Conservation (phyloP, 2,888 invertebrate species). For the Cancer borealis region DNA sequence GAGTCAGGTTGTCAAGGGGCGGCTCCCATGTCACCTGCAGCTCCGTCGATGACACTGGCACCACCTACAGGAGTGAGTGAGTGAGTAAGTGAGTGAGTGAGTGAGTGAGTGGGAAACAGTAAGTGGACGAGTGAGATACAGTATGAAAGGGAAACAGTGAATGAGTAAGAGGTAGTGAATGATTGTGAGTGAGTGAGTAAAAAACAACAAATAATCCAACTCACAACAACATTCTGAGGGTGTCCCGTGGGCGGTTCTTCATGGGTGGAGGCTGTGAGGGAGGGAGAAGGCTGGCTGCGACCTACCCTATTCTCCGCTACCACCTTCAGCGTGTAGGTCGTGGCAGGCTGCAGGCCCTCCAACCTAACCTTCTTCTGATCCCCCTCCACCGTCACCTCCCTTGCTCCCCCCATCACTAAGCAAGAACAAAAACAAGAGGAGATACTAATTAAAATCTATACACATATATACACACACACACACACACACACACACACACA, state of each 20-base stretch:
- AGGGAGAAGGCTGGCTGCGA: slow-evolving; percentile 59
- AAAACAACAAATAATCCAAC: background rate
- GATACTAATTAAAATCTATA: background rate
- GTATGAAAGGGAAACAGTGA: background rate
- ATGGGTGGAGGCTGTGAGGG: slow-evolving; percentile 68
- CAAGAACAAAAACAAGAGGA: background rate
- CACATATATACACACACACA: too few relatives aligned
- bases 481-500: too few relatives aligned
- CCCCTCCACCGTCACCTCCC: slow-evolving; percentile 68
- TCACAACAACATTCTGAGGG: slow-evolving; percentile 72
- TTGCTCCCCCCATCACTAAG: slow-evolving; percentile 46
- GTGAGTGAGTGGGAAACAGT: background rate
- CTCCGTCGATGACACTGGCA: slow-evolving; percentile 68
- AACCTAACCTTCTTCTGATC: slow-evolving; percentile 64
- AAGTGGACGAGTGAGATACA: background rate
- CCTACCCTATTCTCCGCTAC: slow-evolving; percentile 75
- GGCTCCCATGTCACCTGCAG: slow-evolving; percentile 76
- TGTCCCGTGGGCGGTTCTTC: slow-evolving; percentile 73
- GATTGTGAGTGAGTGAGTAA: background rate
- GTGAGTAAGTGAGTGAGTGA: background rate
- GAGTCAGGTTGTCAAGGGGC: slow-evolving; percentile 72
- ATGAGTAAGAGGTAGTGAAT: background rate
- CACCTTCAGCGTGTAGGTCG: slow-evolving; percentile 72
- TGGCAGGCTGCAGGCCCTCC: slow-evolving; percentile 72
- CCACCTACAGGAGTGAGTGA: slow-evolving; percentile 49